Evolutionary conservation across 2,888 invertebrate genomes (phyloP), one percentile per base, ranked within the genome.

Genomic region (Antitype chi): DNA sequence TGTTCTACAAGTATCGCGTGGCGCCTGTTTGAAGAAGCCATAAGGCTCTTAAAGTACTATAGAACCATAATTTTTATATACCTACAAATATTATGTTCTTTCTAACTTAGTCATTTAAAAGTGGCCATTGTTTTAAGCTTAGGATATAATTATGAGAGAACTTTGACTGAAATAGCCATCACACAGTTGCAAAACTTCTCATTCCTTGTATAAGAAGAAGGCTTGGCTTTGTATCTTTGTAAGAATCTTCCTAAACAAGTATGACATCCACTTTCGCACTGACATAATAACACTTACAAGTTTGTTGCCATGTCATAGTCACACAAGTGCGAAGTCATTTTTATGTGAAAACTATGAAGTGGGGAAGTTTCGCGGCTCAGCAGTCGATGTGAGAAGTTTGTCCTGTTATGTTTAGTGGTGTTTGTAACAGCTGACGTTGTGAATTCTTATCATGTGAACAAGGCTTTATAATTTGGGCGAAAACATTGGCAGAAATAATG

Each of bases 341-440:
- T 84, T 84, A 84, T 84, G 83, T 66, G 86, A 49, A 84, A 85
- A 88, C 88, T 87, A 86, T 84, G 87, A 80, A 88, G 81, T 78
- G 72, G 66, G 8, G 25, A 88, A 87, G 81, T 87, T 87, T 74
- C 59, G 63, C 60, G 76, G 84, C 64, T 71, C 71, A 66, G 32
- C 71, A 77, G 73, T 20, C 28, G 63, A 76, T 75, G 72, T 17
- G 52, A 13, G 72, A 87, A 87, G 70, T 87, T 87, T 20, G 62
- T 62, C 43, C 23, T 85, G 70, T 74, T 80, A 60, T 76, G 79
- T 76, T 76, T 78, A 71, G 63, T 69, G 67, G 53, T 75, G 69
- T 28, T 74, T 52, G 74, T 60, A 76, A 74, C 77, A 85, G 68
- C 74, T 71, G 63, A 66, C 43, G n/a, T 55, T 49, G 49, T 63